Evolutionary conservation across 2,113 vertebrate genomes (phyloP).

Genomic region (Nymphicus hollandicus): DNA sequence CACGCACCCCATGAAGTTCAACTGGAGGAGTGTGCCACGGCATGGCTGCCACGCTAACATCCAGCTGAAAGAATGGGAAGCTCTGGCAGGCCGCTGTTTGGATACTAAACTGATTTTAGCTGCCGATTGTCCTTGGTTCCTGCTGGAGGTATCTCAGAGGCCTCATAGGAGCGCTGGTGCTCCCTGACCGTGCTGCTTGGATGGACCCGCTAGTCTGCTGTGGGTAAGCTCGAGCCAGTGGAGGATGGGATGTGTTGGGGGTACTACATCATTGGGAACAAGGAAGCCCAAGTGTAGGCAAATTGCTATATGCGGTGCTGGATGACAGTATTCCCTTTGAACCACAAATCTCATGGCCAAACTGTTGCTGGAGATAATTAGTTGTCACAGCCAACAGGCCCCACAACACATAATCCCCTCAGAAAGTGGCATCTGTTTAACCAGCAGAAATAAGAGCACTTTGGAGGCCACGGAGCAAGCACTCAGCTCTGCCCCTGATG

Average conservation of each 20-base stretch:
- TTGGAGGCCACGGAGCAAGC: fast-evolving
- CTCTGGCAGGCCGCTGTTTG: not conserved
- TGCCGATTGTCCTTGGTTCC: not conserved
- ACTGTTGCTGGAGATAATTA: not conserved
- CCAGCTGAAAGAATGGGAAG: not conserved
- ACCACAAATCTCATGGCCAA: not conserved
- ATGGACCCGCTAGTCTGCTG: not conserved
- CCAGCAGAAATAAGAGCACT: slow-evolving; percentile 24
- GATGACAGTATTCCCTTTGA: not conserved
- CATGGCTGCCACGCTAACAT: not conserved
- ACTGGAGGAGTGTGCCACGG: fast-evolving
- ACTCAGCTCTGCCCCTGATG: not conserved
- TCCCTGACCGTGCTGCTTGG: not conserved
- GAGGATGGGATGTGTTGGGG: not conserved
- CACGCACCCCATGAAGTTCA: not conserved
- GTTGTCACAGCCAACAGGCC: not conserved
- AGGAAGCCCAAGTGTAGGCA: not conserved
- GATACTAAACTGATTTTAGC: not conserved
- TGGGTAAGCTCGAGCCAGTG: not conserved
- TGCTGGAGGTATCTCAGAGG: not conserved
- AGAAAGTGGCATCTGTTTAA: slow-evolving; percentile 17
- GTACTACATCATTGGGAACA: not conserved
- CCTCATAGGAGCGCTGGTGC: not conserved
- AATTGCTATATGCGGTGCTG: not conserved
- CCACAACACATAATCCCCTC: not conserved